Conservation (phyloP, 2,888 invertebrate species). For the Zhengitettix transpicula region DNA sequence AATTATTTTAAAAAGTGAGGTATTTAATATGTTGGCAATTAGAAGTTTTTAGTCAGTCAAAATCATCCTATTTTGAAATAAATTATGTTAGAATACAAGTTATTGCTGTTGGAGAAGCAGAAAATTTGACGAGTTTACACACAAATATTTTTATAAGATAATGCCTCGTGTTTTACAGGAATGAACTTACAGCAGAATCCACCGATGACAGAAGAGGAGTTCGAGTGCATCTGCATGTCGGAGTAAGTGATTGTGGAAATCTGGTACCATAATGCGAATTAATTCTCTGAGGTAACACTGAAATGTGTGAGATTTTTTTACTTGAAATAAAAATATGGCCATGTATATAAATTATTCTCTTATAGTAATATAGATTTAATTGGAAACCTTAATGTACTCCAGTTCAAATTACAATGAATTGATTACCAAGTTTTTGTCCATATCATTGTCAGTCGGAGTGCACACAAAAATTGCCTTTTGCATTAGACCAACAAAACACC, state of each 20-base stretch:
- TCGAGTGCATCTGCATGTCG: conserved; percentile 78
- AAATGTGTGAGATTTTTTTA: no score
- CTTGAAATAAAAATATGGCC: background rate
- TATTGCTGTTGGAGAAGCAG: no score
- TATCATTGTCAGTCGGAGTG: conserved; percentile 84
- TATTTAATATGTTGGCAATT: no score
- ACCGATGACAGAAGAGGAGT: conserved; percentile 82
- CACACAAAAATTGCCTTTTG: conserved; percentile 87
- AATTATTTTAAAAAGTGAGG: no score
- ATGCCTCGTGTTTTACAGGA: no score
- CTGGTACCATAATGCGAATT: conserved; percentile 76
- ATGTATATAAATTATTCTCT: background rate
- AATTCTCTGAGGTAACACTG: conserved; percentile 72
- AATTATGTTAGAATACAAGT: no score
- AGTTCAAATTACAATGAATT: no score
- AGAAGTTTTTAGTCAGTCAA: no score
- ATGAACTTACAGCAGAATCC: conserved; percentile 67
- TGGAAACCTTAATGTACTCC: background rate
- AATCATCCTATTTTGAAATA: no score
- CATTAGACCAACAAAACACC: conserved; percentile 96
- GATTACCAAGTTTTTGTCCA: conserved; percentile 74
- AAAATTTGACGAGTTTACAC: no score
- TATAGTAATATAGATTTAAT: background rate
- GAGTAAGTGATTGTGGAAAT: conserved; percentile 70
- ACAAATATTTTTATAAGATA: no score